A percentile compares a stretch with the other conserved stretches of the same genome.
Conservation (phyloP, 2,797 vertebrate genomes). For the Tenualosa ilisha region DNA sequence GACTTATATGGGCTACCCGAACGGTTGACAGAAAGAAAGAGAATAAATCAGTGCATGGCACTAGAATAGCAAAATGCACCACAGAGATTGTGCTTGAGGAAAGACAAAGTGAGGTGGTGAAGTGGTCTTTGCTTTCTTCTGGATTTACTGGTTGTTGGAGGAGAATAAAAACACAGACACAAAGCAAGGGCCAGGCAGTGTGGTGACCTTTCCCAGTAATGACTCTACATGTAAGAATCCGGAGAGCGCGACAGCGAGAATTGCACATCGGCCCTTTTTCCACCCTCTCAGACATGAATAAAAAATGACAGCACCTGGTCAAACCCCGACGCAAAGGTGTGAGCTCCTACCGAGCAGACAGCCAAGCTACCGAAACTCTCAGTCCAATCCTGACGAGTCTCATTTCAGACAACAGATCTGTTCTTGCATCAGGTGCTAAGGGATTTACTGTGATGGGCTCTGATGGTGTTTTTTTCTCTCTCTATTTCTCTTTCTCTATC, state of each 20-base stretch:
- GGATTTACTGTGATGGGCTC: slow-evolving; percentile 28
- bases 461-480: slow-evolving; percentile 23
- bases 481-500: neutral
- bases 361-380: slow-evolving; percentile 15
- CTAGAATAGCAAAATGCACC: slow-evolving; percentile 1
- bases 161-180: neutral
- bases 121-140: slow-evolving; percentile 32
- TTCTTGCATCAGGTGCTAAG: slow-evolving; percentile 26
- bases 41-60: neutral
- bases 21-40: neutral
- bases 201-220: slow-evolving; percentile 49
- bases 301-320: slow-evolving; percentile 39
- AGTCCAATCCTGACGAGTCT: slow-evolving; percentile 19
- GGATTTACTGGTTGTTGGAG: slow-evolving; percentile 17
- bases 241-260: slow-evolving; percentile 32
- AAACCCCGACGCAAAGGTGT: neutral
- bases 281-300: slow-evolving; percentile 36
- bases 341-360: neutral
- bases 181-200: slow-evolving; percentile 27
- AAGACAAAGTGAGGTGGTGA: neutral
- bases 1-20: neutral
- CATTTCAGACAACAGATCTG: slow-evolving; percentile 27
- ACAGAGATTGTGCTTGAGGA: neutral
- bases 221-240: slow-evolving; percentile 44
- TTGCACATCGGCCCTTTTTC: slow-evolving; percentile 40